A percentile compares a stretch with the other conserved stretches of the same genome.
Conservation (phyloP, 2,113 vertebrate species). For the Neodon shergylaensis region DNA sequence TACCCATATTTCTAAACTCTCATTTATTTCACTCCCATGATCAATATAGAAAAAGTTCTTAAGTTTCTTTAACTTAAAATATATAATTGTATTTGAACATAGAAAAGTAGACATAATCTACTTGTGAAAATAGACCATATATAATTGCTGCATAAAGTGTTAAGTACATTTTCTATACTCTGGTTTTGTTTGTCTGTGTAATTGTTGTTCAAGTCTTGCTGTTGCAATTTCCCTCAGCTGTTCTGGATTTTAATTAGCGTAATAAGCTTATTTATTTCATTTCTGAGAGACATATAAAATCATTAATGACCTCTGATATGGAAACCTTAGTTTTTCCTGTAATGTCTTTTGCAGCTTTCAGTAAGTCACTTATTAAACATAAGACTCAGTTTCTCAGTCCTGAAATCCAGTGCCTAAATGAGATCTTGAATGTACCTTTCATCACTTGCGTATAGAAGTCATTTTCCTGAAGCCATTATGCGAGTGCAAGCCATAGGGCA, state of each 20-base stretch:
- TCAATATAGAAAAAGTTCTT: background rate
- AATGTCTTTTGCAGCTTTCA: background rate
- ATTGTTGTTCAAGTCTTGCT: background rate
- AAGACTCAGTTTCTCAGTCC: conserved; percentile 25
- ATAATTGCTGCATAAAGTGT: background rate
- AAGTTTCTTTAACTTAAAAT: background rate
- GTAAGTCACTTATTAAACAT: background rate
- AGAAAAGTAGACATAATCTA: background rate
- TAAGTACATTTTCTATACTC: background rate
- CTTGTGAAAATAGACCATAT: background rate
- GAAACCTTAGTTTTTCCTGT: background rate
- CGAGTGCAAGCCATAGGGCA: background rate
- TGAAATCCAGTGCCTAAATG: background rate
- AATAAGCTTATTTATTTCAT: background rate
- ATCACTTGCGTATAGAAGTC: conserved; percentile 7
- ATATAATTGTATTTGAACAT: background rate
- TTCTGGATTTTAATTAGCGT: conserved; percentile 10
- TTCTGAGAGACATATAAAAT: conserved; percentile 26
- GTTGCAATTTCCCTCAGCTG: background rate
- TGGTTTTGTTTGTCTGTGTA: background rate
- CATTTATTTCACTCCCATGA: background rate
- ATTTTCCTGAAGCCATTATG: background rate
- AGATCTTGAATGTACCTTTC: background rate
- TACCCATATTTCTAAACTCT: background rate
- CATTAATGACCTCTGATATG: background rate